Evolutionary conservation across 2,888 invertebrate genomes (phyloP).

Genomic region (Stenchaetothrips biformis): DNA sequence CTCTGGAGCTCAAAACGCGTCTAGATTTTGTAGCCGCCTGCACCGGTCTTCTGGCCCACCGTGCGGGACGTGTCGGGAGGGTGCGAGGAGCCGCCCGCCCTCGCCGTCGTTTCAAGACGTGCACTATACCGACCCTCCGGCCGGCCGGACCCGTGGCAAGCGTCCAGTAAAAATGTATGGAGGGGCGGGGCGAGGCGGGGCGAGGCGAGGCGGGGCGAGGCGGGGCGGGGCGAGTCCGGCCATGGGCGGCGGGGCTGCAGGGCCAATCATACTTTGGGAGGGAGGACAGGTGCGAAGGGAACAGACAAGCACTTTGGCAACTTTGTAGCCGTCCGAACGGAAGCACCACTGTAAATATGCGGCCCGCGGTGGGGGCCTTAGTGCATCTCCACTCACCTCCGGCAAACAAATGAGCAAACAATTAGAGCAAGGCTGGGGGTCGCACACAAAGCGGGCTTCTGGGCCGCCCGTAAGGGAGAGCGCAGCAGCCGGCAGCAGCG

Average conservation of each 20-base stretch:
- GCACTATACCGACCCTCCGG: too few species aligned
- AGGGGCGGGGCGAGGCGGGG: not conserved
- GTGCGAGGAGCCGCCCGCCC: too few species aligned
- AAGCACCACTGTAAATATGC: not conserved
- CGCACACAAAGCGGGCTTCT: not conserved
- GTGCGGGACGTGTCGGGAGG: too few species aligned
- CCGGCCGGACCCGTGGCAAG: not conserved
- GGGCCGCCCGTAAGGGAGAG: not conserved
- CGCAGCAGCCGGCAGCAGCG: not conserved
- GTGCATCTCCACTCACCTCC: not conserved
- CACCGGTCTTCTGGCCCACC: too few species aligned
- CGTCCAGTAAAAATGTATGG: slow-evolving; percentile 16
- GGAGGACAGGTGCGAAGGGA: slow-evolving; percentile 4
- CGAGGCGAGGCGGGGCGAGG: not conserved
- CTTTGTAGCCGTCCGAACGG: not conserved
- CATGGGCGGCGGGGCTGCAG: not conserved
- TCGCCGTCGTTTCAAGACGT: too few species aligned
- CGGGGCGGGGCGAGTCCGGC: not conserved
- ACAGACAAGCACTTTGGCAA: not conserved
- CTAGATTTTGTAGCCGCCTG: too few species aligned
- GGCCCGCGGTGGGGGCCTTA: not conserved
- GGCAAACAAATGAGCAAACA: slow-evolving; percentile 21
- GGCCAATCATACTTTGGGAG: slow-evolving; percentile 23
- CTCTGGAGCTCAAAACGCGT: too few species aligned
- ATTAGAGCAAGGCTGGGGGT: not conserved